Evolutionary conservation across 2,888 invertebrate species (phyloP), one percentile per base, ranked within the genome.

Genomic region (Aporophyla lueneburgensis): DNA sequence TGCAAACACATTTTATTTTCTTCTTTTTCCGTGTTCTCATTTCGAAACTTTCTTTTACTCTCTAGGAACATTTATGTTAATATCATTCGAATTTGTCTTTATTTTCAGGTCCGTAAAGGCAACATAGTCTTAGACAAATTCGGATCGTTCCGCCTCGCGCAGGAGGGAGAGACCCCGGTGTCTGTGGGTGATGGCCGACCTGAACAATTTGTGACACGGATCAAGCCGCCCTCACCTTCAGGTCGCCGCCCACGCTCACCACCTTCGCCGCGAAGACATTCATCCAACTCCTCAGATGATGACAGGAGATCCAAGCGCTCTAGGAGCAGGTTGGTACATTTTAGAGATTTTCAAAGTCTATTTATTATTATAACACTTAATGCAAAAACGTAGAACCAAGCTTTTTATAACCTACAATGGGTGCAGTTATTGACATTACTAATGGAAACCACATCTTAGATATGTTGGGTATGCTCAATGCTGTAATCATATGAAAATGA

Each of bases 91-190:
- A 65, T 49, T 33, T 3, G 3, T 70, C 33, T 54, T 40, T 24
- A 1, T 24, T 53, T 46, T 43, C 94, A 91, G 97, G 97, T 90
- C 91, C 97, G 93, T 86, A 97, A 97, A 87, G 96, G 96, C 87
- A 96, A 96, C 89, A 97, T 98, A 74, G 98, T 98, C 27, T 94
- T 98, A 83, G 98, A 98, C 93, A 98, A 98, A 93, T 98, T 98
- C 90, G 98, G 98, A 0, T 97, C 98, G 85, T 97, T 98, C 95
- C 97, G 98, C 0, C 93, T 98, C 84, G 97, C 97, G 59, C 95
- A 97, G 74, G 97, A 97, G 68, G 96, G 97, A 67, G 96, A 96
- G 87, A 96, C 96, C 4, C 96, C 96, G 0, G 95, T 95, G 83
- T 94, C 94, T 0, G 95, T 96, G 65, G 96, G 95, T 81, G 96